A percentile compares a stretch with the other conserved stretches of the same genome.
Evolutionary conservation across 2,113 vertebrate species (phyloP).

Genomic region (Corythornis cristatus): DNA sequence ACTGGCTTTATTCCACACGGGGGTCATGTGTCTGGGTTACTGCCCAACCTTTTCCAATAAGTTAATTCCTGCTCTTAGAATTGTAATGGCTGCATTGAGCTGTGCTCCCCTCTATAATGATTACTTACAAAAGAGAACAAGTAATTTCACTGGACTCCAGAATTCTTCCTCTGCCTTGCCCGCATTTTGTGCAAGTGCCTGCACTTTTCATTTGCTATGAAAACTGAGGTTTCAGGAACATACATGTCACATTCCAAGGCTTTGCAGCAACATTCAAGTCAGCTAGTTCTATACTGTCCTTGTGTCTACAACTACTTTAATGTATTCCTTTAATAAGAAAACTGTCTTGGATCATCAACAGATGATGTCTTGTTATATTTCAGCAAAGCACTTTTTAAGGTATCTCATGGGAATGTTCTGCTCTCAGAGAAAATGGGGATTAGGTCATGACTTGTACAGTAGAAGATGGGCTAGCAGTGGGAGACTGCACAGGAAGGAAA

Average conservation of each 20-base stretch:
- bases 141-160: neutral
- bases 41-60: slow-evolving; percentile 39
- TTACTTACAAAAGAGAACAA: slow-evolving; percentile 21
- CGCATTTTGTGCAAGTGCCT: neutral
- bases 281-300: neutral
- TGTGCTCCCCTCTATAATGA: neutral
- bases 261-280: neutral
- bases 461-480: neutral
- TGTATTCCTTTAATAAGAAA: neutral
- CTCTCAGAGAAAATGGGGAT: neutral
- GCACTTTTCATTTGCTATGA: neutral
- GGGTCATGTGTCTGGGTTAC: neutral
- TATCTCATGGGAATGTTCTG: neutral
- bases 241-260: neutral
- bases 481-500: neutral
- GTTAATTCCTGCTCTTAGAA: slow-evolving; percentile 30
- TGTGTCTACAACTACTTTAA: neutral
- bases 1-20: slow-evolving; percentile 20
- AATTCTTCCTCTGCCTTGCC: neutral
- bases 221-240: neutral
- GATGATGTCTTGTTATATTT: neutral
- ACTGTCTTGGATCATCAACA: neutral
- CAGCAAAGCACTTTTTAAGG: neutral
- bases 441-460: neutral
- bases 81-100: slow-evolving; percentile 17